phyloP scores from a whole-genome alignment of 2,888 invertebrate genomes.

The Anthophora plumipes region DNA sequence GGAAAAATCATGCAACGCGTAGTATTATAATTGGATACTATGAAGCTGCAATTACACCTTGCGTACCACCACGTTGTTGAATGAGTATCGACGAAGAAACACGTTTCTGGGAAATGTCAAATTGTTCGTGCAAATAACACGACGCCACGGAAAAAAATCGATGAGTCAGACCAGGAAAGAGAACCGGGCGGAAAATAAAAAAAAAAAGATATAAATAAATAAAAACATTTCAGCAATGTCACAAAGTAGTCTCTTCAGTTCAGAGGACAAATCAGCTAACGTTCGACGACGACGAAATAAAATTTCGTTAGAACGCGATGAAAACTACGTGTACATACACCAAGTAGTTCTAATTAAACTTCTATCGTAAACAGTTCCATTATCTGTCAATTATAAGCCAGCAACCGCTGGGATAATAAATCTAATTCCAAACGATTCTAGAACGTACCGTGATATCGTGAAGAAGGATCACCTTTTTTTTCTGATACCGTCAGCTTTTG shows the following conservation, averaged over 20 bases:
- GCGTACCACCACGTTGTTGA: background rate
- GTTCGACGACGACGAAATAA: conserved; percentile 8
- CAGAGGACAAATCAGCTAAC: conserved; percentile 5
- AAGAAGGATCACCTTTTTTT: background rate
- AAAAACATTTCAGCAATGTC: background rate
- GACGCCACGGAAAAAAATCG: background rate
- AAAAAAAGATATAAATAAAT: background rate
- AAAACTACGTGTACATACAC: background rate
- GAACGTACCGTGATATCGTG: background rate
- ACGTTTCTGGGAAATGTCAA: conserved; percentile 11
- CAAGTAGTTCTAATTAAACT: background rate
- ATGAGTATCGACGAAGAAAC: background rate
- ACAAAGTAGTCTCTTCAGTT: background rate
- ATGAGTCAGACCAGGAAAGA: conserved; percentile 7
- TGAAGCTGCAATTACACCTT: background rate
- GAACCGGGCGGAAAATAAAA: background rate
- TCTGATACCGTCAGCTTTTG: background rate
- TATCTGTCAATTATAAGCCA: conserved; percentile 26
- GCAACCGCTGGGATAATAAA: background rate
- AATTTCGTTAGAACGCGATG: background rate
- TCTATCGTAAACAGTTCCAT: conserved; percentile 32
- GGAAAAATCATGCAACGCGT: background rate
- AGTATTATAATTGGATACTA: conserved; percentile 16
- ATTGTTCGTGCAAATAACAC: conserved; percentile 11
- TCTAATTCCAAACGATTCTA: conserved; percentile 20